Conservation (phyloP, 1,140 invertebrate species). For the Drosophila biarmipes region DNA sequence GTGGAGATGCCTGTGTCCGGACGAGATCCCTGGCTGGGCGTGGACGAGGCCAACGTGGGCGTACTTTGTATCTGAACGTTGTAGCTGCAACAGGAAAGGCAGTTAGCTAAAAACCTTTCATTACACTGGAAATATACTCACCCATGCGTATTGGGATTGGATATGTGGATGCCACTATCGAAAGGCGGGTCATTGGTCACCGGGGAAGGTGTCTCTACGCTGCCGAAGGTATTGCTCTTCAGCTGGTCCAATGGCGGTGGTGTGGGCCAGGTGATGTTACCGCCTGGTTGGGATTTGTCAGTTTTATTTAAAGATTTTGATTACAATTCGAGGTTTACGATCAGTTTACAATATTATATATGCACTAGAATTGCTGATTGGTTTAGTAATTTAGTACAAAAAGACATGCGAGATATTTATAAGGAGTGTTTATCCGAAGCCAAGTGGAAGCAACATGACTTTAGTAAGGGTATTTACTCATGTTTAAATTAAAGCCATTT, state of each 20-base stretch:
- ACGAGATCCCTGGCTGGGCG: slow-evolving; percentile 81
- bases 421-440: slow-evolving; percentile 7
- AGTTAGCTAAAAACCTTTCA: not conserved
- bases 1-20: slow-evolving; percentile 83
- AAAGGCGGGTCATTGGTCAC: slow-evolving; percentile 79
- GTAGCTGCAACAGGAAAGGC: slow-evolving; percentile 53
- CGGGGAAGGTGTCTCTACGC: slow-evolving; percentile 81
- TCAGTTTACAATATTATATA: slow-evolving; percentile 54
- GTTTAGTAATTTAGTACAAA: slow-evolving; percentile 60
- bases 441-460: not conserved
- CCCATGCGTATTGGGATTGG: slow-evolving; percentile 84
- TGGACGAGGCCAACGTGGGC: slow-evolving; percentile 79
- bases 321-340: slow-evolving; percentile 1
- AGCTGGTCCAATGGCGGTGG: slow-evolving; percentile 79
- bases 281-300: slow-evolving; percentile 46
- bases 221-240: slow-evolving; percentile 81
- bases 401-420: slow-evolving; percentile 64
- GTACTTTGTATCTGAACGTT: slow-evolving; percentile 83
- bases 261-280: slow-evolving; percentile 81
- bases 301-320: slow-evolving; percentile 4
- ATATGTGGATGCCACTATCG: slow-evolving; percentile 74
- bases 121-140: slow-evolving; percentile 10
- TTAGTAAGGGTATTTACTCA: too few relatives aligned
- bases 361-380: slow-evolving; percentile 39
- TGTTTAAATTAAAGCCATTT: not conserved